Evolutionary conservation across 1,140 invertebrate genomes (phyloP).

Genomic region (Bombus confusus): DNA sequence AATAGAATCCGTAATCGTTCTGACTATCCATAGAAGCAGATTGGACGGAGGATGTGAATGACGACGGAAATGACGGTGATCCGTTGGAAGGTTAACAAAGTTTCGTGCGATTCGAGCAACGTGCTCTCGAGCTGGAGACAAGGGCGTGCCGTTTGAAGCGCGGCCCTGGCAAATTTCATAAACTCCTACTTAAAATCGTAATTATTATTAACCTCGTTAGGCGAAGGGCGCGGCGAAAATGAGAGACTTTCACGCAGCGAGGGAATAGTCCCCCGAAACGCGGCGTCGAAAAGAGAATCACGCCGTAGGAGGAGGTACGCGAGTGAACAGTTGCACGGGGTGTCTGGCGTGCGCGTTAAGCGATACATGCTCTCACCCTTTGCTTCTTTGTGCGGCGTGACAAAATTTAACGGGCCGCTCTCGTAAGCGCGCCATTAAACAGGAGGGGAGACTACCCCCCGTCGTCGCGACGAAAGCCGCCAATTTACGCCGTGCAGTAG

Average conservation of each 20-base stretch:
- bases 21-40: too few species aligned
- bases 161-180: conserved; percentile 35
- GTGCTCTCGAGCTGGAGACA: not conserved
- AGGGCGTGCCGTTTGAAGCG: not conserved
- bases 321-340: conserved; percentile 37
- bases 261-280: not conserved
- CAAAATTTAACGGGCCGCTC: conserved; percentile 66
- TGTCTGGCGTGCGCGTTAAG: conserved; percentile 49
- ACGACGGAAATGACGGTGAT: not conserved
- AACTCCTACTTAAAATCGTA: conserved; percentile 47
- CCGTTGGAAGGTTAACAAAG: not conserved
- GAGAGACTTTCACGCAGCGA: conserved; percentile 34
- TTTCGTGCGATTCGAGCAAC: not conserved
- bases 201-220: conserved; percentile 63
- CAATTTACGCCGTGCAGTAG: conserved; percentile 55
- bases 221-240: conserved; percentile 27
- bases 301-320: not conserved
- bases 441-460: conserved; percentile 7
- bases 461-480: conserved; percentile 64
- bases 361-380: conserved; percentile 62
- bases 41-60: not conserved
- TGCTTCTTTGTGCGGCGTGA: conserved; percentile 62
- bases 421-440: conserved; percentile 68
- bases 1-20: too few species aligned
- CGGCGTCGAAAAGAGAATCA: not conserved